Conservation (phyloP, 2,113 vertebrate genomes). For the Indicator maculatus region DNA sequence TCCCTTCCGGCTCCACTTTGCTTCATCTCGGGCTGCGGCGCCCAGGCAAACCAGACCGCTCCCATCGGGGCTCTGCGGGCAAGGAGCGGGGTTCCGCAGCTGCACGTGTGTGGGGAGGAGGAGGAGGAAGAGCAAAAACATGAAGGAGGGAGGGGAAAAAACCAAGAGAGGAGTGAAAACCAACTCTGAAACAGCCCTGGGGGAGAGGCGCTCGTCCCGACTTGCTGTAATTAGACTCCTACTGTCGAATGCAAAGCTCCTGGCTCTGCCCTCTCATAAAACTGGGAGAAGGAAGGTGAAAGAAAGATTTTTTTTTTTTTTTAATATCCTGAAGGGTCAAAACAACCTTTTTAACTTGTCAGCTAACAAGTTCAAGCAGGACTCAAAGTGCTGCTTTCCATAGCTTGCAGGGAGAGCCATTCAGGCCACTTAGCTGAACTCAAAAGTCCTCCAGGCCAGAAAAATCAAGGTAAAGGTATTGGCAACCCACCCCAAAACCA, state of each 20-base stretch:
- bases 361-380: constrained; percentile 55
- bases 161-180: neutral
- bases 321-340: constrained; percentile 45
- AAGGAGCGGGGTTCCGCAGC: neutral
- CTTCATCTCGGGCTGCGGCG: neutral
- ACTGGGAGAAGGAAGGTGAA: constrained; percentile 34
- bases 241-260: neutral
- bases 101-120: neutral
- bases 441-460: neutral
- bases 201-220: neutral
- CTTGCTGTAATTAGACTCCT: constrained; percentile 31
- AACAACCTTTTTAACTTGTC: constrained; percentile 60
- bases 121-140: neutral
- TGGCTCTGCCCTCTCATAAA: constrained; percentile 12
- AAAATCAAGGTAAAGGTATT: neutral
- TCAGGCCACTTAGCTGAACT: neutral
- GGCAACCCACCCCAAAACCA: neutral
- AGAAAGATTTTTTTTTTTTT: neutral
- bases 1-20: neutral
- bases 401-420: constrained; percentile 15
- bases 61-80: neutral
- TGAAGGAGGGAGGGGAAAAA: fast-evolving
- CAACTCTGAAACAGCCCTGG: neutral
- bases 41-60: neutral
- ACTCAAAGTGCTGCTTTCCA: constrained; percentile 5